Evolutionary conservation across 53 echinoderm and acorn worm genomes (phyloP).

Genomic region (Echinometra lucunter): DNA sequence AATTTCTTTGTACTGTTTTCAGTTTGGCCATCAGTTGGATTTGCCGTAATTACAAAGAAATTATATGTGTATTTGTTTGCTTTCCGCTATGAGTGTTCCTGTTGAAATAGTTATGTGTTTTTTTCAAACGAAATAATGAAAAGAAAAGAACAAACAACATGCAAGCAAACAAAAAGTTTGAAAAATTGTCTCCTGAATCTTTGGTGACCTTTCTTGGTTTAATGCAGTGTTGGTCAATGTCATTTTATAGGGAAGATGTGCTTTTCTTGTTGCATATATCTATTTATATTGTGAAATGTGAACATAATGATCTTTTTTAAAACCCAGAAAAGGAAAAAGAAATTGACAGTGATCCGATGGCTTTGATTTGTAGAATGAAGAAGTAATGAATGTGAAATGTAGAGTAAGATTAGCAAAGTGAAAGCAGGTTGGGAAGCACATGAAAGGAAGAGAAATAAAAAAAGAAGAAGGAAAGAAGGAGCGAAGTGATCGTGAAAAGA

Average conservation of each 20-base stretch:
- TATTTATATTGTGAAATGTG: not conserved
- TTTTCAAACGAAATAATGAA: not conserved
- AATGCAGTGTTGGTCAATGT: not conserved
- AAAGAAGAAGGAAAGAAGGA: not conserved
- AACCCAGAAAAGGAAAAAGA: not conserved
- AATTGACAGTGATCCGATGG: not conserved
- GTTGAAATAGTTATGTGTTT: not conserved
- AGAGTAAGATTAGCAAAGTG: not conserved
- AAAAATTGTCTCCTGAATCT: constrained; percentile 7
- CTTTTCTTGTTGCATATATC: not conserved
- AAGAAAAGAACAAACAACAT: not conserved
- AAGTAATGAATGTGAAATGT: not conserved
- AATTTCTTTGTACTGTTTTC: not conserved
- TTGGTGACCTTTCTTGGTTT: not conserved
- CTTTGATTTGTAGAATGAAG: not conserved
- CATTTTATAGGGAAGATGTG: not conserved
- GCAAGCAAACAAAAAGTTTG: not conserved
- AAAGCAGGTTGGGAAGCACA: not conserved
- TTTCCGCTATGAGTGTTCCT: not conserved
- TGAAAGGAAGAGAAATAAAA: not conserved
- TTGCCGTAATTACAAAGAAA: not conserved
- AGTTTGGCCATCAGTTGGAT: not conserved
- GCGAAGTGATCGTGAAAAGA: too few species aligned
- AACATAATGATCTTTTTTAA: not conserved
- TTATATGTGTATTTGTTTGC: not conserved